A percentile compares a stretch with the other conserved stretches of the same genome.
phyloP scores from a whole-genome alignment of 2,797 vertebrate species.

The Leptodactylus fallax region DNA sequence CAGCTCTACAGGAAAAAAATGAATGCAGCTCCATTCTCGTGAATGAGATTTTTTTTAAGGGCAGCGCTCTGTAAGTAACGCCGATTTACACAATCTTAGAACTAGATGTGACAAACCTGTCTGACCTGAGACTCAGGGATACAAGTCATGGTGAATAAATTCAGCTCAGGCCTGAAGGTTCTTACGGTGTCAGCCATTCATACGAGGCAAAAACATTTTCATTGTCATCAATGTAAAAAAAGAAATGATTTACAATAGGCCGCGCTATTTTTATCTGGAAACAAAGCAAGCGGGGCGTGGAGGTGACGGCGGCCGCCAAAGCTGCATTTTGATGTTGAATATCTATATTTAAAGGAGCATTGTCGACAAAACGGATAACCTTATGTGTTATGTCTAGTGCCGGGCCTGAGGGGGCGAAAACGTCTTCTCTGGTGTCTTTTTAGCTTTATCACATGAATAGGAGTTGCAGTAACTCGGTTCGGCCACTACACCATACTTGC shows the following conservation, averaged over 20 bases:
- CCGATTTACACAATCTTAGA: too few species aligned
- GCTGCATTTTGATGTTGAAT: not conserved
- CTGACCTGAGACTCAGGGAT: not conserved
- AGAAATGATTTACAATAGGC: not conserved
- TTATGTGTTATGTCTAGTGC: too few species aligned
- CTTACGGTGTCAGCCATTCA: not conserved
- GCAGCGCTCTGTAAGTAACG: not conserved
- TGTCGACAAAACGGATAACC: not conserved
- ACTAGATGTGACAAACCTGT: not conserved
- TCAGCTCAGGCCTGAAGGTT: not conserved
- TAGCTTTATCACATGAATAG: too few species aligned
- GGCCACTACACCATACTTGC: too few species aligned
- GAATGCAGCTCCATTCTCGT: too few species aligned
- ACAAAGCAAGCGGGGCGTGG: slow-evolving; percentile 8
- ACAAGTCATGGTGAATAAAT: not conserved
- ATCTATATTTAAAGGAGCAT: not conserved
- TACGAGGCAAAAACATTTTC: not conserved
- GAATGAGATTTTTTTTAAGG: not conserved
- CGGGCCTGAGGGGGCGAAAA: not conserved
- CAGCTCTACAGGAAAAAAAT: too few species aligned
- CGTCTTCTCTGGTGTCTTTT: not conserved
- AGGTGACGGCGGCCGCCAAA: not conserved
- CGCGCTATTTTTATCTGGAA: not conserved
- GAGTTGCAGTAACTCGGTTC: too few species aligned
- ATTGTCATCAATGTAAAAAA: slow-evolving; percentile 1